Evolutionary conservation across 1,140 invertebrate species (phyloP), one percentile per base, ranked within the genome.

Genomic region (Sitophilus oryzae): DNA sequence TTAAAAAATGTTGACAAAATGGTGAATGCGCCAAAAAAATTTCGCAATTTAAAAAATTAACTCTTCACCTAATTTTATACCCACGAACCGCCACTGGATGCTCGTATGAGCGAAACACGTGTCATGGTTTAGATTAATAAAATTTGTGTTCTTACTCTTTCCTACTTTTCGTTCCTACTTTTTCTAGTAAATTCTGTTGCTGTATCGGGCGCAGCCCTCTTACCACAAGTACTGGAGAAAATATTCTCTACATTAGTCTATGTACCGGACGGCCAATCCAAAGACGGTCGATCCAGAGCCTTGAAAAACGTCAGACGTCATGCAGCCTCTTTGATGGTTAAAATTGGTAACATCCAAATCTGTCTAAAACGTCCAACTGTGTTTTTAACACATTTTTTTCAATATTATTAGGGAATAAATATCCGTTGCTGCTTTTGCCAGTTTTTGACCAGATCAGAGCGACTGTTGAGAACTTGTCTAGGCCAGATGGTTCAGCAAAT

Each of bases 301-400:
- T 84, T 91, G 0, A 90, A 90, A 73, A 92, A 92, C 67, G 83
- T 95, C 0, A 73, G 91, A 6, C 78, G 90, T 2, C 92, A 95
- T 75, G 90, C 91, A 1, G 91, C 89, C 21, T 90, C 89, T 11
- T 72, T 92, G 1, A 83, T 95, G 72, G 89, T 96, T 0, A 95
- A 94, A 74, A 82, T 95, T 25, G 88, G 53, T 56, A 16, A 36
- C 25, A 34, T 5, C 25, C 5, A 34, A 34, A 34, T 6, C 11
- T 34, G 25, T 11, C 25, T 11, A n/a, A n/a, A n/a, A n/a, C n/a
- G n/a, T n/a, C n/a, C n/a, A n/a, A n/a, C n/a, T n/a, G n/a, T n/a
- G n/a, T n/a, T n/a, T n/a, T n/a, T n/a, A n/a, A n/a, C n/a, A n/a
- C n/a, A n/a, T n/a, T n/a, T n/a, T n/a, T n/a, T n/a, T n/a, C n/a